Evolutionary conservation across 2,113 vertebrate species (phyloP).

Genomic region (Neotoma lepida): DNA sequence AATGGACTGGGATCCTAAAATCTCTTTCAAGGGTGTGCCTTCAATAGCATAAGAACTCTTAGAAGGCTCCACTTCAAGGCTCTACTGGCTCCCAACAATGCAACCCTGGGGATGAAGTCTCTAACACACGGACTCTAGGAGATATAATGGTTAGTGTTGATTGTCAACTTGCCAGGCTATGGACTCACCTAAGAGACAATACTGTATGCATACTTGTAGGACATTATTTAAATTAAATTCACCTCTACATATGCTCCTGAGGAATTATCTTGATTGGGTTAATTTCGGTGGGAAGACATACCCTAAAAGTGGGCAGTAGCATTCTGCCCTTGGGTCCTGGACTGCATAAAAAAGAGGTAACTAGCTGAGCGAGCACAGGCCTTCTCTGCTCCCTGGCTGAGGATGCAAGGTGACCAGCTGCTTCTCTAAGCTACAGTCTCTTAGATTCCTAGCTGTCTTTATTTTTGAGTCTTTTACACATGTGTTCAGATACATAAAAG

Average conservation of each 20-base stretch:
- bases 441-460: neutral
- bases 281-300: no score
- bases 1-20: neutral
- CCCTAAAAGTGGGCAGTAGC: no score
- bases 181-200: neutral
- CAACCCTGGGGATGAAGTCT: neutral
- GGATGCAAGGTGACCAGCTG: neutral
- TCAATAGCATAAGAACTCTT: neutral
- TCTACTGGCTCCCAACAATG: neutral
- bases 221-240: neutral
- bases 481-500: constrained; percentile 14
- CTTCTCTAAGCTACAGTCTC: neutral
- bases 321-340: no score
- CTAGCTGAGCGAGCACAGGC: neutral
- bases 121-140: no score
- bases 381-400: neutral
- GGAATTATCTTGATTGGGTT: neutral
- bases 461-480: neutral
- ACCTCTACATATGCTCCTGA: neutral
- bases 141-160: no score
- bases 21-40: neutral
- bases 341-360: neutral
- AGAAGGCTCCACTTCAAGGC: neutral
- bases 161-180: neutral
- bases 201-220: neutral